phyloP scores from a whole-genome alignment of 2,888 invertebrate genomes.

The Rhogogaster chlorosoma region DNA sequence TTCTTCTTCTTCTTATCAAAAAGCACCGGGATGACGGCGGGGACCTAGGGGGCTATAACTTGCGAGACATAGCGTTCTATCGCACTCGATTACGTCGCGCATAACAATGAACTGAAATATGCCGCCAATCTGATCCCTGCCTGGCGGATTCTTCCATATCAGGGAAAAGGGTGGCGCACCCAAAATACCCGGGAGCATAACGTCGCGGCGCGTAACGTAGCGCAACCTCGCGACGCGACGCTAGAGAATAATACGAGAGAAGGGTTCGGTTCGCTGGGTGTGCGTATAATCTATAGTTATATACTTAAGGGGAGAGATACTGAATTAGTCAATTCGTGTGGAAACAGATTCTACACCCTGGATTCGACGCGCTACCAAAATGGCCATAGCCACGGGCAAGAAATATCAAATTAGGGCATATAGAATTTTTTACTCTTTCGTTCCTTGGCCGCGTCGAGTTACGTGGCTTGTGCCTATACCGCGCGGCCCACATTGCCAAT shows the following conservation, averaged over 20 bases:
- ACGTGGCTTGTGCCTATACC: background rate
- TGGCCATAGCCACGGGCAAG: background rate
- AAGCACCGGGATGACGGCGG: background rate
- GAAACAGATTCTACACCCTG: slow-evolving; percentile 3
- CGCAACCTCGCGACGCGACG: background rate
- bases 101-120: slow-evolving; percentile 59
- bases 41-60: slow-evolving; percentile 55
- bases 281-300: background rate
- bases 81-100: slow-evolving; percentile 60
- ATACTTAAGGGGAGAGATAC: slow-evolving; percentile 7
- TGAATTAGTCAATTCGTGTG: slow-evolving; percentile 34
- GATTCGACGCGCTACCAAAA: background rate
- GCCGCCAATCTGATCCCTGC: slow-evolving; percentile 42
- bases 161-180: slow-evolving; percentile 21
- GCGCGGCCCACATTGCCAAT: background rate
- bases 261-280: background rate
- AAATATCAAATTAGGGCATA: background rate
- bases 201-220: background rate
- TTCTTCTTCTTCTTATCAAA: slow-evolving; percentile 22
- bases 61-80: slow-evolving; percentile 53
- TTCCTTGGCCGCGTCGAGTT: background rate
- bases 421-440: background rate
- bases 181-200: slow-evolving; percentile 24
- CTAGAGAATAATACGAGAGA: slow-evolving; percentile 2
- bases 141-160: slow-evolving; percentile 43